Evolutionary conservation across 2,888 invertebrate species (phyloP).

Genomic region (Spisula solida): DNA sequence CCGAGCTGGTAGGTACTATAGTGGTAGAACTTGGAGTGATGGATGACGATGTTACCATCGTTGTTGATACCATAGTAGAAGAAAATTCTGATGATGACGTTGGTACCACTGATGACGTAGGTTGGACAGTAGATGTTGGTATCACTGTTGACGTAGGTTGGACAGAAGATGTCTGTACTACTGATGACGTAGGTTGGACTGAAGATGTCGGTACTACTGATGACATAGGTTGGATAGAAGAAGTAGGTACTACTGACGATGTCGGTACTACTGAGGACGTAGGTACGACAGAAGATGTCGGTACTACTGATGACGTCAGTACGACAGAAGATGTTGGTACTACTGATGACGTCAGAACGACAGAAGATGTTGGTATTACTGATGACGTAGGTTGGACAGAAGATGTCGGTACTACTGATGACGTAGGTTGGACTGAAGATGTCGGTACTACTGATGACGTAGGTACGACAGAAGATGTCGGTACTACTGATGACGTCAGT

Average conservation of each 20-base stretch:
- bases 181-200: neutral
- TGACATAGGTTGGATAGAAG: neutral
- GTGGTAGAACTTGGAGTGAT: conserved; percentile 16
- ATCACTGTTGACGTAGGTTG: neutral
- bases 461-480: neutral
- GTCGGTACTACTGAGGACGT: neutral
- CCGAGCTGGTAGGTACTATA: conserved; percentile 18
- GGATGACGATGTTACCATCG: conserved; percentile 26
- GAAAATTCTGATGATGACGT: conserved; percentile 36
- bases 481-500: neutral
- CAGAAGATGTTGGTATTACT: neutral
- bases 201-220: conserved; percentile 2
- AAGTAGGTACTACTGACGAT: neutral
- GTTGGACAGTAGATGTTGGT: neutral
- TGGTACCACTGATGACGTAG: neutral
- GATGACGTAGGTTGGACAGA: neutral
- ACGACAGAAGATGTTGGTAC: neutral
- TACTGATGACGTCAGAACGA: neutral
- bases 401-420: conserved; percentile 15
- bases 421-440: neutral
- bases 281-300: neutral
- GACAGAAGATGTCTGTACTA: conserved; percentile 13
- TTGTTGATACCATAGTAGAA: conserved; percentile 34
- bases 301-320: neutral
- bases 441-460: neutral